A percentile compares a stretch with the other conserved stretches of the same genome.
These are phyloP conservation scores for Meganola albula DNA, from an alignment of 2,888 invertebrate genomes.

Conservation along the genomic window DNA sequence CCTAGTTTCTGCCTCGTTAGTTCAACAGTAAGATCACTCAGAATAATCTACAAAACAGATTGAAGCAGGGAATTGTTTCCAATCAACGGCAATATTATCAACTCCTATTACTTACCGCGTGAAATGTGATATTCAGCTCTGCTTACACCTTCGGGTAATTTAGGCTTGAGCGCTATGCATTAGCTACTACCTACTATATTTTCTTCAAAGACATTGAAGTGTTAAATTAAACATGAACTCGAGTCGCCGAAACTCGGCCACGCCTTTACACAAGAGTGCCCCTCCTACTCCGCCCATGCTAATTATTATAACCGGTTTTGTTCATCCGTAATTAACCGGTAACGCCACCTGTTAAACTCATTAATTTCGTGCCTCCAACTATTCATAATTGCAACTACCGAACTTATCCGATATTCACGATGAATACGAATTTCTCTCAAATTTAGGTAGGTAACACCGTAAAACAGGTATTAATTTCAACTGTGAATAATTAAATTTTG, in stretches of 20 bases:
- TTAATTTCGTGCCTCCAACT: constrained; percentile 25
- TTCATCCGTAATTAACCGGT: constrained; percentile 64
- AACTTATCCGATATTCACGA: constrained; percentile 28
- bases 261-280: constrained; percentile 42
- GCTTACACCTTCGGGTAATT: too few relatives aligned
- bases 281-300: constrained; percentile 68
- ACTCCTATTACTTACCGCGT: too few relatives aligned
- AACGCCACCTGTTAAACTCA: constrained; percentile 62
- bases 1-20: too few relatives aligned
- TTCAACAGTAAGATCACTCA: too few relatives aligned
- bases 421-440: constrained; percentile 22
- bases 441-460: constrained; percentile 14
- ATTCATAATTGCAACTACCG: constrained; percentile 35
- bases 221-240: constrained; percentile 49
- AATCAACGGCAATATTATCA: too few relatives aligned
- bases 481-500: too few relatives aligned
- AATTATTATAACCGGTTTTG: constrained; percentile 74
- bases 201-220: constrained; percentile 32
- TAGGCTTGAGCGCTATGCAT: too few relatives aligned
- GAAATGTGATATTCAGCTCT: too few relatives aligned
- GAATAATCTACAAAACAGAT: too few relatives aligned
- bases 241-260: constrained; percentile 49
- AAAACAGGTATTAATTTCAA: neutral
- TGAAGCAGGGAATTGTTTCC: too few relatives aligned
- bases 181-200: too few relatives aligned